A percentile compares a stretch with the other conserved stretches of the same genome.
These are phyloP conservation scores for Atta texana DNA, from an alignment of 1,140 invertebrate species.

Conservation along the genomic window DNA sequence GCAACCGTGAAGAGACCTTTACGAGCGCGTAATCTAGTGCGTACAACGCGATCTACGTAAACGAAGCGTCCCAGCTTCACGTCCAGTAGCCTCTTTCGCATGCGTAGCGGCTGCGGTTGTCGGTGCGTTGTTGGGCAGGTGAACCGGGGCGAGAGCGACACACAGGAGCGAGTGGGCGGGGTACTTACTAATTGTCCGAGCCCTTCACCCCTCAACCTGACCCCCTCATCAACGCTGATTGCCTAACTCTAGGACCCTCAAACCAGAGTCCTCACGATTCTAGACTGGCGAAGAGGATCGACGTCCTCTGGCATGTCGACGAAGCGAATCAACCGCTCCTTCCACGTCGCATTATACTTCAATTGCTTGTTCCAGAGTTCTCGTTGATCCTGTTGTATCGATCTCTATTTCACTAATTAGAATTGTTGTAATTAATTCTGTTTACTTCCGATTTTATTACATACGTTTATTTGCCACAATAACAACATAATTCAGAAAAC, in stretches of 20 bases:
- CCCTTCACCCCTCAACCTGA: conserved; percentile 77
- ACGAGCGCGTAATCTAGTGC: conserved; percentile 70
- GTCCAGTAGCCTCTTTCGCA: conserved; percentile 57
- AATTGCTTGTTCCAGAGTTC: conserved; percentile 7
- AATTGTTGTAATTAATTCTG: conserved; percentile 25
- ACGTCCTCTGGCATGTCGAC: conserved; percentile 61
- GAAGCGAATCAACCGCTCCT: conserved; percentile 57
- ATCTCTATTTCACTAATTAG: conserved; percentile 12
- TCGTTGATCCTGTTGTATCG: background rate
- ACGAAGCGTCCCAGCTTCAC: conserved; percentile 47
- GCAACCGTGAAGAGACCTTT: conserved; percentile 68
- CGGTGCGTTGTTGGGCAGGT: conserved; percentile 70
- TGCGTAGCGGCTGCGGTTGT: conserved; percentile 72
- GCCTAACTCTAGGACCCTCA: conserved; percentile 86
- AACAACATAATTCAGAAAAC: too few relatives aligned
- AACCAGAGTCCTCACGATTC: conserved; percentile 74
- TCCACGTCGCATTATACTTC: conserved; percentile 53
- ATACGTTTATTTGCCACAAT: too few relatives aligned
- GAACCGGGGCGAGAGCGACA: conserved; percentile 67
- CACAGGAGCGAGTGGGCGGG: conserved; percentile 64
- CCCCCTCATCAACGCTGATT: conserved; percentile 86
- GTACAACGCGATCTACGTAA: conserved; percentile 62
- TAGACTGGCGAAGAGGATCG: conserved; percentile 59
- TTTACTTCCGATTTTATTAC: background rate
- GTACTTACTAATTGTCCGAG: conserved; percentile 85